phyloP scores from a whole-genome alignment of 2,888 invertebrate genomes.

The Cyaniris semiargus region DNA sequence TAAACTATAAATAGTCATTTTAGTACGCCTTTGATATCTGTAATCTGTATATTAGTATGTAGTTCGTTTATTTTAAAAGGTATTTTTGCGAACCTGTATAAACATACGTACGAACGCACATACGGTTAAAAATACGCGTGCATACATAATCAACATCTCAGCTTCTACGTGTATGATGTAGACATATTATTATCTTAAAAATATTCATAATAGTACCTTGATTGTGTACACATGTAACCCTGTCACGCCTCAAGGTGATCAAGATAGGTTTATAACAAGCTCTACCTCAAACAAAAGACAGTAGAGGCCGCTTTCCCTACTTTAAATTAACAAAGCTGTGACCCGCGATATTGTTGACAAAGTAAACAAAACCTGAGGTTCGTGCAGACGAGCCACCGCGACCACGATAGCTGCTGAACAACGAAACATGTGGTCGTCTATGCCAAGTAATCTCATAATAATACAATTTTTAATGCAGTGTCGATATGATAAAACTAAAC shows the following conservation, averaged over 20 bases:
- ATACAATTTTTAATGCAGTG: no score
- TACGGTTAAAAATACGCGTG: no score
- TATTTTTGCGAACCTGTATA: no score
- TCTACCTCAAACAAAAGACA: constrained; percentile 13
- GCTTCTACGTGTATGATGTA: no score
- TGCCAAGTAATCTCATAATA: no score
- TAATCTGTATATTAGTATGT: no score
- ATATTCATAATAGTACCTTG: neutral
- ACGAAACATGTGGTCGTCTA: no score
- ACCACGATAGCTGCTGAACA: neutral
- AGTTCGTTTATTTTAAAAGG: no score
- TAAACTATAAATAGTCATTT: neutral
- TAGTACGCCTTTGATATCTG: neutral
- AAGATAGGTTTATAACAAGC: constrained; percentile 1
- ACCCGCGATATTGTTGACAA: constrained; percentile 8
- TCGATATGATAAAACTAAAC: no score
- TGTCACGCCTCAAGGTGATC: neutral
- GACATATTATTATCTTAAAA: neutral
- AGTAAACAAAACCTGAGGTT: neutral
- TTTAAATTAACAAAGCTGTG: constrained; percentile 17
- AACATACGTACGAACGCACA: no score
- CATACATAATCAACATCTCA: no score
- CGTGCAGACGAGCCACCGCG: neutral
- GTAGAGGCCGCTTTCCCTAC: neutral
- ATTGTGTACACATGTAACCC: neutral